Base-by-base conservation (phyloP, 1,140 invertebrate genomes). In the Thaumetopoea pityocampa region DNA sequence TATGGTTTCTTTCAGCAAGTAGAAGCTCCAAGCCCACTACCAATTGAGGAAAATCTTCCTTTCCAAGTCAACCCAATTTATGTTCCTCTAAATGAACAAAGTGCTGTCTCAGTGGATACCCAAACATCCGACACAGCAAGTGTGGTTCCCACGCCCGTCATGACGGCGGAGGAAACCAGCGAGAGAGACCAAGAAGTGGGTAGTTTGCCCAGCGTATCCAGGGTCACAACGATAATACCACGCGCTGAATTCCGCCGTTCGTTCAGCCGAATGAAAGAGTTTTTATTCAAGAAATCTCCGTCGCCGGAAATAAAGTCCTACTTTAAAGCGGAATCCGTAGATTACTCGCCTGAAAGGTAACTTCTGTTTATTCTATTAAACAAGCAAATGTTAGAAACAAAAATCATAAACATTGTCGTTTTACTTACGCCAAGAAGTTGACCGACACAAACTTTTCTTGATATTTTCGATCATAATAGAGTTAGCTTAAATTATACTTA, bases 201-300 rank as follows among this genome's bases (percentile, higher is more conserved):
- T 6, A 62, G 60, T 24, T 5, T 43, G 2, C 36, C 29, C 1
- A 45, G 55, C 14, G 46, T 48, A 1, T 24, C 17, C 8, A 11
- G 11, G 9, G 6, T 16, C 15, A 12, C 51, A 3, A 58, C 52
- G 5, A 55, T 10, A 5, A 61, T 76, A 15, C 68, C 71, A 3
- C 40, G 71, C 2, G 57, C 68, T 1, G 62, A 60, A 0, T 47
- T 76, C 1, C 68, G 53, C 24, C 52, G 61, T 4, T 67, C 71
- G 1, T 76, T 70, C 28, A 51, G 60, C 0, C 32, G 51, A 3
- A 72, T 72, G 71, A 76, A 76, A 23, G 47, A 46, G 5, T 36
- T 59, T 6, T 24, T 76, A 0, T 70, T 72, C 43, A 60, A 42
- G 7, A 48, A 44, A n/a, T 27, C 51, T 1, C 7, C 38, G 4